Evolutionary conservation across 2,888 invertebrate species (phyloP).

Genomic region (Chrysina gloriosa): DNA sequence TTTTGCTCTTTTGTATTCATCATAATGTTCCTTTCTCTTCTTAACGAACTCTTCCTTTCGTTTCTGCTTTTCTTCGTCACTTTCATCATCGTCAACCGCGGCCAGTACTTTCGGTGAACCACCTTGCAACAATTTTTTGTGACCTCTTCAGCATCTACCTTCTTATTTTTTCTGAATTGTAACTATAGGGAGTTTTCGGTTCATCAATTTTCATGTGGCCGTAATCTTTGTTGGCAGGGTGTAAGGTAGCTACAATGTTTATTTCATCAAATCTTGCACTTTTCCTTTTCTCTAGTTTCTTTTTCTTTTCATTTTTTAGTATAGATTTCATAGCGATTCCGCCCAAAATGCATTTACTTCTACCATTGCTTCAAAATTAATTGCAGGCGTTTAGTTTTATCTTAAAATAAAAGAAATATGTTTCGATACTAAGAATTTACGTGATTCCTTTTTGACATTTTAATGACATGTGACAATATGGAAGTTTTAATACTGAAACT

Average conservation of each 20-base stretch:
- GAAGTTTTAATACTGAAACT: background rate
- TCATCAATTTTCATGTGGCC: conserved; percentile 43
- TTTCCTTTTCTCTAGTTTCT: conserved; percentile 8
- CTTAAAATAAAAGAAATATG: background rate
- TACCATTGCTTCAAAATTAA: conserved; percentile 13
- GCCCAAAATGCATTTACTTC: background rate
- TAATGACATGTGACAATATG: background rate
- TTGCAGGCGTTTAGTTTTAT: background rate
- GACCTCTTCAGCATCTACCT: conserved; percentile 28
- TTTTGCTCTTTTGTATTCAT: conserved; percentile 38
- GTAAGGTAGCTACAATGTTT: conserved; percentile 36
- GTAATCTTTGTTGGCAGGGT: conserved; percentile 42
- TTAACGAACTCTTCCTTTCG: conserved; percentile 27
- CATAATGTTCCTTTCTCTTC: conserved; percentile 38
- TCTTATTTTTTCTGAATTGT: conserved; percentile 9
- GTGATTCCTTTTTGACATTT: background rate
- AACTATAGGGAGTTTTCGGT: conserved; percentile 40
- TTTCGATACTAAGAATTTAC: conserved; percentile 11
- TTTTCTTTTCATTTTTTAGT: conserved; percentile 14
- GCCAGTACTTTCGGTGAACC: conserved; percentile 33
- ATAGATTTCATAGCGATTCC: conserved; percentile 22
- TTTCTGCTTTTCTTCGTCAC: background rate
- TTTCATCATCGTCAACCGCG: conserved; percentile 11
- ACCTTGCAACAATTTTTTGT: conserved; percentile 35
- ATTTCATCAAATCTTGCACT: conserved; percentile 38